Base-by-base conservation (phyloP, 2,888 invertebrate genomes). In the Epinotia bilunana region DNA sequence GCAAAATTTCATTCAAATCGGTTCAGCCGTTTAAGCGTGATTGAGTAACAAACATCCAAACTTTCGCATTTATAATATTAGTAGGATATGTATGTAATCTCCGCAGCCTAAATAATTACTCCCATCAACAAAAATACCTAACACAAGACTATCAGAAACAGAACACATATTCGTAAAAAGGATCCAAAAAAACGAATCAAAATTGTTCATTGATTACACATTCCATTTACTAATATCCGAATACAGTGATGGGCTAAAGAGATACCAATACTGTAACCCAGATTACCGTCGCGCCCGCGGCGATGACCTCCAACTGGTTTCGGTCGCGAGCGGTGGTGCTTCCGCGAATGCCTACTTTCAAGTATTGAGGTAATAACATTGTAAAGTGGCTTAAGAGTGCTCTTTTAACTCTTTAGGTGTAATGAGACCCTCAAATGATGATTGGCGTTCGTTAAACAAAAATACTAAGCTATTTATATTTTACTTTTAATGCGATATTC, bases 301-400 rank as follows among this genome's bases (percentile, higher is more conserved):
- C 73, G 49, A 55, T 49, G 73, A 58, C 73, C 73, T 74, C 69
- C 28, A 74, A 74, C 73, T n/a, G 63, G 73, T 69, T 69, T 63
- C n/a, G 39, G 64, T 39, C 55, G 18, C 39, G 33, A 49, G 11
- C 55, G 46, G 49, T 18, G 4, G 6, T 12, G 63, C 63, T 74
- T 74, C 73, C 73, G 73, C 69, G 62, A 73, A 55, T 58, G 61
- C 33, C 62, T 6, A 49, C 49, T 23, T 64, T 49, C 12, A 23
- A 43, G 46, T 20, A 49, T 55, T 55, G n/a, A n/a, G 18, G 1
- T 18, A 55, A 55, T 57, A 67, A n/a, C 53, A 55, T 33, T 68
- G 55, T 20, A 55, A 28, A 57, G 55, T 55, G 67, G 20, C 16
- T 20, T 13, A 33, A n/a, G 18, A 57, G 23, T 68, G 20, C 16